Percentiles rank a stretch among this genome's conserved stretches.
Evolutionary conservation across 2,888 invertebrate genomes (phyloP).

Genomic region (Melinopterus prodromus): DNA sequence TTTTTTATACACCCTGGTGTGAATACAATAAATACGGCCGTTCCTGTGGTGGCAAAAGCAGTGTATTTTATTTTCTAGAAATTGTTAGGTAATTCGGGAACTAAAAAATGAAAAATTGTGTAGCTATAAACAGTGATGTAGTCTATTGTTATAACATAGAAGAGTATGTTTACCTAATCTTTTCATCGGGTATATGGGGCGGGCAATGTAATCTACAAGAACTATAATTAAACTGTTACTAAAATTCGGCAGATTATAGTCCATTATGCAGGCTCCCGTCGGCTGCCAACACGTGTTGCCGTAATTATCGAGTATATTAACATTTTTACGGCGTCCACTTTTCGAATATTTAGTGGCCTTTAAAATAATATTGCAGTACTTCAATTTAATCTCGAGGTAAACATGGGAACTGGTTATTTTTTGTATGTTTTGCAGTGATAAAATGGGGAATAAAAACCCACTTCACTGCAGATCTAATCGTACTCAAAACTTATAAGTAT

Average conservation of each 20-base stretch:
- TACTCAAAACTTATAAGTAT: too few species aligned
- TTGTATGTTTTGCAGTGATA: neutral
- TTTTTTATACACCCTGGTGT: too few species aligned
- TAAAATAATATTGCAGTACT: neutral
- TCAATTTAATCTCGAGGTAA: neutral
- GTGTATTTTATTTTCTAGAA: too few species aligned
- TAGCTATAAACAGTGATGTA: too few species aligned
- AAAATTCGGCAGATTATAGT: neutral
- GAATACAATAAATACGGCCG: too few species aligned
- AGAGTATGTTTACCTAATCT: neutral
- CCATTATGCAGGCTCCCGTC: neutral
- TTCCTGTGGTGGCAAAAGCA: too few species aligned
- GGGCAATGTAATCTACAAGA: neutral
- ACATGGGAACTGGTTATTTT: neutral
- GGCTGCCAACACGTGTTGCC: neutral
- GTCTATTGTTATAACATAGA: neutral
- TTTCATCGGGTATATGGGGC: neutral
- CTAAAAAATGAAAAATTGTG: too few species aligned
- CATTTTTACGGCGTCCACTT: neutral
- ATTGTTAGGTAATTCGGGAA: too few species aligned
- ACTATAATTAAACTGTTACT: neutral
- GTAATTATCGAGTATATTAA: neutral
- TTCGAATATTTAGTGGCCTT: neutral
- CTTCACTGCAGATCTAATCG: neutral
- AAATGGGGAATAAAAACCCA: neutral